Evolutionary conservation across 2,797 vertebrate genomes (phyloP).

Genomic region (Sebastes taczanowskii): DNA sequence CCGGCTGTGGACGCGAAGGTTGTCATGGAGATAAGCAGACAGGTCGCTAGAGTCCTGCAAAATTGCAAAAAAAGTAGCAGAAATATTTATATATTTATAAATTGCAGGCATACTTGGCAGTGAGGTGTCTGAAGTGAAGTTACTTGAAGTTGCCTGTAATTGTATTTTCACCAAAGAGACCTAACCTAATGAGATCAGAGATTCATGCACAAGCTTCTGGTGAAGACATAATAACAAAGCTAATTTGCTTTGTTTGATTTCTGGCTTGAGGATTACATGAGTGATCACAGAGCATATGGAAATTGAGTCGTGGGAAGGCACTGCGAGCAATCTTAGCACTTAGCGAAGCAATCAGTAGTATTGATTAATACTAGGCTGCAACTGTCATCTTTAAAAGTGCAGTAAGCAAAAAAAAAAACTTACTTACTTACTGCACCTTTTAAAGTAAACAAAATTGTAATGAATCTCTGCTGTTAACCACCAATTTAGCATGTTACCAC

Average conservation of each 20-base stretch:
- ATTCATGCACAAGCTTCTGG: background rate
- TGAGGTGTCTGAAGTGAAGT: background rate
- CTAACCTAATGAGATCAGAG: background rate
- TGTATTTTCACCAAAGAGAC: background rate
- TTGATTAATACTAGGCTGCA: conserved; percentile 20
- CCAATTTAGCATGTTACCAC: background rate
- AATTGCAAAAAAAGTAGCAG: conserved; percentile 29
- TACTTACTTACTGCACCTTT: background rate
- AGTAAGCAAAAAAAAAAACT: conserved; percentile 4
- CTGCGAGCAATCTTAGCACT: conserved; percentile 32
- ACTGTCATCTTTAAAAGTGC: background rate
- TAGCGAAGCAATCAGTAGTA: conserved; percentile 21
- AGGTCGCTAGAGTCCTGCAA: conserved; percentile 87
- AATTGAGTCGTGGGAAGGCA: conserved; percentile 11
- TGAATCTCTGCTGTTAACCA: background rate
- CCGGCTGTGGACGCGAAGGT: conserved; percentile 88
- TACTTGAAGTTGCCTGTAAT: background rate
- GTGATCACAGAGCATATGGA: conserved; percentile 14
- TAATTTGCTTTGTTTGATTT: conserved; percentile 34
- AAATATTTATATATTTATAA: background rate
- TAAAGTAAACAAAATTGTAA: background rate
- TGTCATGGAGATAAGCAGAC: conserved; percentile 89
- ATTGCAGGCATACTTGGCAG: background rate
- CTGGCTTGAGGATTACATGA: conserved; percentile 20
- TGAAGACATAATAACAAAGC: conserved; percentile 6